Evolutionary conservation across 2,888 invertebrate genomes (phyloP), one percentile per base, ranked within the genome.

Genomic region (Mellilla xanthometata): DNA sequence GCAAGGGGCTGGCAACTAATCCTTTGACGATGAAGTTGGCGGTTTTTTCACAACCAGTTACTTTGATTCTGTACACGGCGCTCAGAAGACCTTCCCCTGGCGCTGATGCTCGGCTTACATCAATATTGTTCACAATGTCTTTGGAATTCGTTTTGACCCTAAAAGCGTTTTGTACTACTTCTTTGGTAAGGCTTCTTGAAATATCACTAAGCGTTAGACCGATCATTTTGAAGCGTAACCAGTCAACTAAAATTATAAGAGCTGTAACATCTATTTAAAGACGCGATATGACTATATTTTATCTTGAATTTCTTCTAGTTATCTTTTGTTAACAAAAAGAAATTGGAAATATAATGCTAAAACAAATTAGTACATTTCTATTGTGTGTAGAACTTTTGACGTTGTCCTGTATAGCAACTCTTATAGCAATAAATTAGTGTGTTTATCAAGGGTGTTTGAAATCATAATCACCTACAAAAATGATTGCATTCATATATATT

Each of bases 81-180:
- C 78, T 68, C 7, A 80, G 50, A 2, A 78, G 50, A 0, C 80
- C 78, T 47, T 78, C 75, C 0, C 79, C 81, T 0, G 67, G 67
- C 0, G 73, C 65, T 0, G 72, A 71, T 0, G 69, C 80, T 54
- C 65, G 58, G 1, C 58, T 54, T 6, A 81, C 49, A 40, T 60
- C 52, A 9, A 76, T 46, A 15, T 35, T 56, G 54, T 65, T 51
- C 0, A 75, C 50, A 23, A 34, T 49, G 23, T 76, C 76, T 12
- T 70, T 50, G 52, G 70, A 73, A 1, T 67, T 56, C 1, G 71
- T 76, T 49, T 58, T 68, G 12, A 63, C 38, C 54, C 65, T 70
- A 23, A 75, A 77, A 11, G 65, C 68, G 47, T 61, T 62, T 8
- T 67, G 58, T 8, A 82, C 50, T 0, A 76, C 63, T 26, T 66